phyloP scores from a whole-genome alignment of 2,113 vertebrate genomes.

The Ammodytes dubius region DNA sequence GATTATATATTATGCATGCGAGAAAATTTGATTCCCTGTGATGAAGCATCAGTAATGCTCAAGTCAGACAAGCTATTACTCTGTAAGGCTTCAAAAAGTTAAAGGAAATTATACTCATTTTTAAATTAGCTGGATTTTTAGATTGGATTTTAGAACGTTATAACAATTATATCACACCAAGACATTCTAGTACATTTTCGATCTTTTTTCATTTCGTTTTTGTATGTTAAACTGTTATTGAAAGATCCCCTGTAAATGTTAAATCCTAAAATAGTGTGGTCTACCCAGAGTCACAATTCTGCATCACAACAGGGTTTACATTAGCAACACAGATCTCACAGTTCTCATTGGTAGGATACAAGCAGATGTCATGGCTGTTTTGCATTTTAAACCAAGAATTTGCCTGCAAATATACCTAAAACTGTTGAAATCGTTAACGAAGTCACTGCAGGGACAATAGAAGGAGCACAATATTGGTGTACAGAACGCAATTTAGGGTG shows the following conservation, averaged over 20 bases:
- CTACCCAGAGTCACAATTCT: constrained; percentile 52
- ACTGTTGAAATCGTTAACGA: constrained; percentile 9
- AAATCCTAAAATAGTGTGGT: constrained; percentile 56
- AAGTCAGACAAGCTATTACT: constrained; percentile 17
- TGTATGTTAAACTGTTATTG: not conserved
- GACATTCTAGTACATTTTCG: not conserved
- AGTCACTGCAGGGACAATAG: not conserved
- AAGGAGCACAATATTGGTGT: not conserved
- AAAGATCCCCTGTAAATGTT: constrained; percentile 36
- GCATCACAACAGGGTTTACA: constrained; percentile 70
- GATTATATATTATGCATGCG: constrained; percentile 32
- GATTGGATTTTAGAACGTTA: constrained; percentile 4
- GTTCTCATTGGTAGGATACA: constrained; percentile 59
- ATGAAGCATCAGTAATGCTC: constrained; percentile 21
- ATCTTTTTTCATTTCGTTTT: not conserved
- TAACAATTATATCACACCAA: not conserved
- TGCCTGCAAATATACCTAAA: constrained; percentile 26
- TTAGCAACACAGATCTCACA: constrained; percentile 45
- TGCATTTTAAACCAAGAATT: constrained; percentile 37
- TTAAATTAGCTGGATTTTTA: not conserved
- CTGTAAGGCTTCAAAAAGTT: not conserved
- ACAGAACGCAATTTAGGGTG: not conserved
- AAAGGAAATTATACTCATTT: constrained; percentile 1
- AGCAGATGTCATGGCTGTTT: constrained; percentile 48
- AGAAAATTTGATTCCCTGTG: not conserved